A percentile compares a stretch with the other conserved stretches of the same genome.
Evolutionary conservation across 1,140 invertebrate species (phyloP).

Genomic region (Mesaphorura yosii): DNA sequence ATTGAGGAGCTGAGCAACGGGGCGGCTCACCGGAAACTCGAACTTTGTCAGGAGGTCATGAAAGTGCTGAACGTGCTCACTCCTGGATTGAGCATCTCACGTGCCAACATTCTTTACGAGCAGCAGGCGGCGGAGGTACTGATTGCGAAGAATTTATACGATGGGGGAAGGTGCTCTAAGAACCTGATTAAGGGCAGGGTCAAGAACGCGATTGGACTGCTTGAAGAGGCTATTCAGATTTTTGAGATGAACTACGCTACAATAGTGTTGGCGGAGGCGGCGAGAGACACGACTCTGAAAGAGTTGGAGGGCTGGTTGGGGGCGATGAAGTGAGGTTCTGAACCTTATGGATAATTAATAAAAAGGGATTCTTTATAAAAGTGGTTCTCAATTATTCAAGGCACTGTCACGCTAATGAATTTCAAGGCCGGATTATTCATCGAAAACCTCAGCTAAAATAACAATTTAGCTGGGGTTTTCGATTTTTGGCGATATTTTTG

Average conservation of each 20-base stretch:
- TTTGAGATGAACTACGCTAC: constrained; percentile 26
- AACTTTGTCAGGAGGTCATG: constrained; percentile 55
- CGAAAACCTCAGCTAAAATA: no score
- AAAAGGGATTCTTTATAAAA: no score
- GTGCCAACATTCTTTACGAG: constrained; percentile 41
- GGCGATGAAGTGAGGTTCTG: background rate
- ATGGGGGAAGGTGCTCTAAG: constrained; percentile 20
- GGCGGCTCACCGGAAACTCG: constrained; percentile 59
- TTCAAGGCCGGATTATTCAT: no score
- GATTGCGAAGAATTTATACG: constrained; percentile 9
- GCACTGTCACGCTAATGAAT: no score
- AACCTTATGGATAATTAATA: background rate
- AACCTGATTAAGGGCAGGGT: constrained; percentile 14
- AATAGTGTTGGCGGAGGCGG: constrained; percentile 17
- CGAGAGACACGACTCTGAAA: constrained; percentile 16
- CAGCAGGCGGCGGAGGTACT: constrained; percentile 29
- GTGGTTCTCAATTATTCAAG: no score
- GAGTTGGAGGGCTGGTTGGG: constrained; percentile 17
- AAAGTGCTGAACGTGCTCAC: constrained; percentile 57
- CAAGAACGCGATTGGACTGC: constrained; percentile 13
- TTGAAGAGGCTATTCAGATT: constrained; percentile 26
- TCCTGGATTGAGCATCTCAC: constrained; percentile 58
- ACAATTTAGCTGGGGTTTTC: no score
- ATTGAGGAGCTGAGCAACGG: constrained; percentile 56
- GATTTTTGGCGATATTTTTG: no score